Percentiles rank a stretch among this genome's conserved stretches.
Evolutionary conservation across 2,113 vertebrate species (phyloP).

Genomic region (Epinephelus lanceolatus): DNA sequence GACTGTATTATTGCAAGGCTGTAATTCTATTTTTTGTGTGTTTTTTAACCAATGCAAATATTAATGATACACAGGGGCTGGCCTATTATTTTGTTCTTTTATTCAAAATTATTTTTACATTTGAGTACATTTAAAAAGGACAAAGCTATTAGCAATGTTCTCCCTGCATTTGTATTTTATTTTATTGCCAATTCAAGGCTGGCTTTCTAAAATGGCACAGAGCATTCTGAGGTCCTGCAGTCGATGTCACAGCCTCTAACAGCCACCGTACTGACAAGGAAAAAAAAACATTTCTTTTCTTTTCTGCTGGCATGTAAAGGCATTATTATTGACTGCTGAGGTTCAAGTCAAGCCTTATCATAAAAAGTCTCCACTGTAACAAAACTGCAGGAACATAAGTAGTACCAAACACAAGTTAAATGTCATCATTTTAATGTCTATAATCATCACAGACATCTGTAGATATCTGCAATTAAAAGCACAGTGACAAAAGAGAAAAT

Average conservation of each 20-base stretch:
- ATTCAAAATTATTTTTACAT: neutral
- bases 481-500: neutral
- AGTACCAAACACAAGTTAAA: neutral
- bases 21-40: neutral
- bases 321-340: neutral
- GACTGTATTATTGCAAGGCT: no score
- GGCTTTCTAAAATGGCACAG: neutral
- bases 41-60: neutral
- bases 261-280: no score
- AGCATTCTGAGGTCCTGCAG: neutral
- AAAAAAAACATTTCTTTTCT: neutral
- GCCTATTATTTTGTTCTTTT: neutral
- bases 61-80: neutral
- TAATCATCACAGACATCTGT: neutral
- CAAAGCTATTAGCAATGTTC: neutral
- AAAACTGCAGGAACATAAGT: neutral
- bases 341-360: neutral
- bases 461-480: neutral
- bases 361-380: neutral
- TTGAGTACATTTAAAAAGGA: neutral
- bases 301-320: neutral
- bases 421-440: neutral
- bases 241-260: neutral
- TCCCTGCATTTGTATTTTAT: neutral
- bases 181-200: neutral